Base-by-base conservation (phyloP, 2,113 vertebrate species). In the Orientallactaga bullata region DNA sequence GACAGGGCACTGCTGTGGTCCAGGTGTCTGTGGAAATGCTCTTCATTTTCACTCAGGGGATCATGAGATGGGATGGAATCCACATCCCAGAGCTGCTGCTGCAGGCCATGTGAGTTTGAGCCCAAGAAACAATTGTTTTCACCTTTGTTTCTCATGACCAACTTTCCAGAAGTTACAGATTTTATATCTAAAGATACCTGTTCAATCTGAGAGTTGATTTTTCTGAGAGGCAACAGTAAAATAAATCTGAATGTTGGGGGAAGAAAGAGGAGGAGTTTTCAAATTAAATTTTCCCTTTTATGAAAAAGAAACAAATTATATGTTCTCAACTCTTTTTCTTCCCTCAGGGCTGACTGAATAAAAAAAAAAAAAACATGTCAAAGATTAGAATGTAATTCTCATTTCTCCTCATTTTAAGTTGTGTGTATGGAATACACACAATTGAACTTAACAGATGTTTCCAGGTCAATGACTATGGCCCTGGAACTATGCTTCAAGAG, bases 301-400 rank as follows among this genome's bases (percentile, higher is more conserved):
- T 37, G 21, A n/a, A 74, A 51, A 65, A 2, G 32, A 42, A 63
- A 42, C 21, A 85, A 16, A 30, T 74, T 20, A n/a, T 61, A 35
- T 35, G 16, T 73, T 78, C 80, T 65, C 11, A 66, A 24, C 51
- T 72, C 69, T 88, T 82, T 76, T 89, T 88, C 65, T 92, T 63
- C 28, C 1, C n/a, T 77, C 32, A n/a, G n/a, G 78, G 58, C 55
- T 12, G 51, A 74, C 20, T 65, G 26, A 35, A 73, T 47, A 47
- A 47, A 47, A 47, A 47, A 47, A 47, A 47, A 42, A 5, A 35
- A 81, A 85, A n/a, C 2, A 13, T 47, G 5, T 83, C 21, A 32
- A 32, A 88, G 42, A 47, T 37, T 84, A 16, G 37, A 63, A 37
- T 21, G 11, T n/a, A 16, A 71, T 71, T 89, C 7, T 78, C 12